Base-by-base conservation (phyloP, 2,888 invertebrate species). In the Pterostichus niger region DNA sequence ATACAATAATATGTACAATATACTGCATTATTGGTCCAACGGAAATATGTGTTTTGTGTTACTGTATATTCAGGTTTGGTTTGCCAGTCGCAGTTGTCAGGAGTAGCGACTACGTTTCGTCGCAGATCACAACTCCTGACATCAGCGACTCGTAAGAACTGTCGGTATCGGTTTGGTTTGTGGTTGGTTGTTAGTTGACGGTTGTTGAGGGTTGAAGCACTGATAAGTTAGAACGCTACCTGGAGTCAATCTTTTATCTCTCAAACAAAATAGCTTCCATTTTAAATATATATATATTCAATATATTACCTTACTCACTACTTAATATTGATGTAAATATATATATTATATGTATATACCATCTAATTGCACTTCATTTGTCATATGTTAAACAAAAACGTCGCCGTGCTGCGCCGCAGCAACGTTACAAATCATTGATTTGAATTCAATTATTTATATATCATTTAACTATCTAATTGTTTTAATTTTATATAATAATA, bases 191-290 rank as follows among this genome's bases (percentile, higher is more conserved):
- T 88, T 87, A 86, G 88, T 87, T 90, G 89, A 90, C 90, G 90
- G 89, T 90, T 89, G 89, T 90, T 90, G 89, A 87, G 87, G 88
- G 87, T 89, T 89, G 88, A 90, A 90, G 89, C 89, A 89, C 89
- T 89, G 85, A 86, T 85, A 85, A 85, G 85, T 88, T 88, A 88
- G 88, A 89, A 89, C 89, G 89, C 89, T 90, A 90, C 89, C 89
- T 89, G 88, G 89, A 89, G 91, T 93, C 92, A 93, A 92, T 93
- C 92, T 93, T 92, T 91, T 92, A 92, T 92, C 92, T 92, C 92
- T 92, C 92, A 91, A 92, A 92, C 92, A 92, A 92, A 92, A 92
- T 92, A 92, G 91, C 89, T 90, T 90, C 89, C 90, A 87, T 88
- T 89, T 88, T 89, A 89, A 89, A 90, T 90, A 40, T 40, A 40